A percentile compares a stretch with the other conserved stretches of the same genome.
Conservation (phyloP, 2,888 invertebrate genomes). For the Ypsolopha sequella region DNA sequence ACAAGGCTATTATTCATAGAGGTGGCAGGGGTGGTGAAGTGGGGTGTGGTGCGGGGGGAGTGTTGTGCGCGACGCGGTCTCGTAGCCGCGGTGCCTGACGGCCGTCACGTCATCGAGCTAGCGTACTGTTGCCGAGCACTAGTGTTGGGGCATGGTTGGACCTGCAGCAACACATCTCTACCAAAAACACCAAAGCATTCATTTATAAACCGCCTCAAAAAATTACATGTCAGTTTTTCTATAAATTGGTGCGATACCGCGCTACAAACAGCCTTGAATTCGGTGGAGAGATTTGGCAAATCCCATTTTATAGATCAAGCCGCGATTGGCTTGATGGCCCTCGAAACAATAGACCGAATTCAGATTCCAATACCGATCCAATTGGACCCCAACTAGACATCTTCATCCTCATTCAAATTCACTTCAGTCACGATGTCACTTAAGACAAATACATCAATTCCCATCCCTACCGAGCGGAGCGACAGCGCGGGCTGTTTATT, state of each 20-base stretch:
- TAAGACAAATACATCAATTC: not conserved
- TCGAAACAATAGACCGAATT: too few species aligned
- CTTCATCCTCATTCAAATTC: not conserved
- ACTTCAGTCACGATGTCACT: not conserved
- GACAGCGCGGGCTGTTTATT: slow-evolving; percentile 3
- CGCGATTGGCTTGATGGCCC: too few species aligned
- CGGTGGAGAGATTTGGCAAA: too few species aligned
- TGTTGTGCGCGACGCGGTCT: not conserved
- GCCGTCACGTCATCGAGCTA: not conserved
- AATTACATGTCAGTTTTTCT: not conserved
- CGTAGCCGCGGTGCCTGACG: not conserved
- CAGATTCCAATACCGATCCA: not conserved
- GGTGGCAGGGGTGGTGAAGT: not conserved
- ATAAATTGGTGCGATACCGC: not conserved
- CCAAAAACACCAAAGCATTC: too few species aligned
- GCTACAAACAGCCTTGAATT: too few species aligned
- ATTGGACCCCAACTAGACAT: not conserved
- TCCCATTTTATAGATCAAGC: too few species aligned
- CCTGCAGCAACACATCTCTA: not conserved
- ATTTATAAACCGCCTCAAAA: too few species aligned
- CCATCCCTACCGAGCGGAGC: not conserved
- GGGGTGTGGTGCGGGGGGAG: not conserved
- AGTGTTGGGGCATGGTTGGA: not conserved
- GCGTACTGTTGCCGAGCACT: not conserved
- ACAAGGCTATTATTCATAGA: slow-evolving; percentile 5